Evolutionary conservation across 2,888 invertebrate species (phyloP), one percentile per base, ranked within the genome.

Genomic region (Trilocha varians): DNA sequence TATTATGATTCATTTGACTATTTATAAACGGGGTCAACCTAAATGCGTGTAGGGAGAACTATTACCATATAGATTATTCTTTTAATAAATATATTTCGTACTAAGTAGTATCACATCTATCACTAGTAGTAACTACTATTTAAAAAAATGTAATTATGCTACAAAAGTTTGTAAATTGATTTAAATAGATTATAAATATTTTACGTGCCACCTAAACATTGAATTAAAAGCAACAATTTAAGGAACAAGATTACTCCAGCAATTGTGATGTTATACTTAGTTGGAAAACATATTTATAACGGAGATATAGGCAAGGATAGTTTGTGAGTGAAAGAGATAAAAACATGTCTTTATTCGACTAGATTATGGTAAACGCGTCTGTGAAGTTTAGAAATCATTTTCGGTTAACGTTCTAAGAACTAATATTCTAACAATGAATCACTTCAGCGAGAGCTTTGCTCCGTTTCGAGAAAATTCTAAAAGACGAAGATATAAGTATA

Each of bases 351-450:
- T 75, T 67, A 65, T 55, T 65, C 70, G 83, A 83, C 83, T 83
- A 83, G 82, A 83, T 63, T 65, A 62, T 73, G 80, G 82, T 80
- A 77, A 82, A 73, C 72, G 60, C 67, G 58, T 70, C 64, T 65
- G 62, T 55, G 57, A 57, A 54, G 50, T 49, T 50, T 56, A 50
- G 50, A 41, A 44, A 54, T 59, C 51, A 57, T 38, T 48, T 47
- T 56, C 47, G 48, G 46, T 49, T 57, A 47, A 16, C 43, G 79
- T 82, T 79, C 78, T 70, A 66, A 52, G 78, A 80, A 80, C 76
- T 59, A 49, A 59, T 62, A 59, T 55, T 55, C 53, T 55, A 62
- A 58, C 54, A 53, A 61, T 54, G 48, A 53, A 64, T 55, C 56
- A 55, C 53, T 43, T 58, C 44, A 46, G 49, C 41, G 35, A 47